phyloP scores from a whole-genome alignment of 2,113 vertebrate species.

The Lepidothrix coronata region DNA sequence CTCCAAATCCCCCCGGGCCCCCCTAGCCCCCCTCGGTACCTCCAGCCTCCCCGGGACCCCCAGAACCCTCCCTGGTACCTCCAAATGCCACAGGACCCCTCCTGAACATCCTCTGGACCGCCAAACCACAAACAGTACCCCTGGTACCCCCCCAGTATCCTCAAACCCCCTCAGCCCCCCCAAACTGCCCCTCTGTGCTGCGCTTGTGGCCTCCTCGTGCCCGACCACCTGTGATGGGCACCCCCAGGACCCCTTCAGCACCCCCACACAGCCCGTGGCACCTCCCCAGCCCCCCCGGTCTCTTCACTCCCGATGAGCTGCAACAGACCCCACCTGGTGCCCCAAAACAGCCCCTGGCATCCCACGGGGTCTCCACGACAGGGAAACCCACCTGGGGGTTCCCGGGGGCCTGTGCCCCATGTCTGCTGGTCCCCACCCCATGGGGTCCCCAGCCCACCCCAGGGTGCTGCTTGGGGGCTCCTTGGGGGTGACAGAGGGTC shows the following conservation, averaged over 20 bases:
- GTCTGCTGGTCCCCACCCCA: neutral
- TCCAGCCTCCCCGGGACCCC: neutral
- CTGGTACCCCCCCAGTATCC: too few species aligned
- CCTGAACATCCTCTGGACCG: neutral
- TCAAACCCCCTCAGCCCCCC: neutral
- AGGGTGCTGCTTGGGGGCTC: neutral
- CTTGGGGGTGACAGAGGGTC: neutral
- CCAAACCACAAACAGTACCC: neutral
- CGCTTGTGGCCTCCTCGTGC: accelerated
- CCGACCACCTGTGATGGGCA: too few species aligned
- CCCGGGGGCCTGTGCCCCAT: neutral
- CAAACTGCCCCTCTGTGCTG: neutral
- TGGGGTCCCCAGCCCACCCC: neutral
- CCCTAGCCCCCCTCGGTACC: neutral
- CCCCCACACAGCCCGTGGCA: too few species aligned
- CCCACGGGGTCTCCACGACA: too few species aligned
- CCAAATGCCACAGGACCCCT: neutral
- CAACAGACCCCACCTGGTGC: neutral
- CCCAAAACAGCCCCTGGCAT: neutral
- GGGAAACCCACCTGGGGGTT: neutral
- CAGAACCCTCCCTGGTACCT: neutral
- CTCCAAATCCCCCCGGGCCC: neutral
- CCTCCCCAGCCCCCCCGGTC: neutral
- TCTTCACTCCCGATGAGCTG: neutral
- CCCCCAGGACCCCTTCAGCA: neutral